A percentile compares a stretch with the other conserved stretches of the same genome.
Evolutionary conservation across 2,797 vertebrate genomes (phyloP).

Genomic region (Sphaeramia orbicularis): DNA sequence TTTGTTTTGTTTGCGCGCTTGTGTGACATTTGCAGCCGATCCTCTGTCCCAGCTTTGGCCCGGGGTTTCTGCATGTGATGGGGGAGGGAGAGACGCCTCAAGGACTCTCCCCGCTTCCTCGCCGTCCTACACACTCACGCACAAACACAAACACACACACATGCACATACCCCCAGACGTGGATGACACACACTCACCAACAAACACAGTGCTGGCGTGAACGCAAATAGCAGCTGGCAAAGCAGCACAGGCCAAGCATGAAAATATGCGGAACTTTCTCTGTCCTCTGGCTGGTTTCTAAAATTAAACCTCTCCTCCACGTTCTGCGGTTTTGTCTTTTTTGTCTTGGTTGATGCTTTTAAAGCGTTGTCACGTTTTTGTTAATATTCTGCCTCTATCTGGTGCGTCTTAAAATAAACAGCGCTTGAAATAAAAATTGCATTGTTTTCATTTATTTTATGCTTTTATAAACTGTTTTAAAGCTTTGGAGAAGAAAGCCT

Average conservation of each 20-base stretch:
- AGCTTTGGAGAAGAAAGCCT: conserved; percentile 7
- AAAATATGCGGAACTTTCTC: conserved; percentile 76
- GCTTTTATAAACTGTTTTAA: too few relatives aligned
- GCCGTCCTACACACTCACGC: conserved; percentile 28
- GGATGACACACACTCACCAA: conserved; percentile 65
- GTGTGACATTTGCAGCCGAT: conserved; percentile 73
- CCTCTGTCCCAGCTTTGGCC: conserved; percentile 56
- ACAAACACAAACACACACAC: background rate
- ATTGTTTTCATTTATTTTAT: too few relatives aligned
- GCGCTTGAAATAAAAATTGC: too few relatives aligned
- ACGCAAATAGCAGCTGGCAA: conserved; percentile 74
- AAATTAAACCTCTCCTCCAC: conserved; percentile 63
- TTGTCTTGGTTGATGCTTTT: too few relatives aligned
- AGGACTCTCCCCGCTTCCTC: conserved; percentile 63
- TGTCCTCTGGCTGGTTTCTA: conserved; percentile 73
- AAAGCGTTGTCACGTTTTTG: too few relatives aligned
- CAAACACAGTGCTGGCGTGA: conserved; percentile 61
- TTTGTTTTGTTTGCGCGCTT: background rate
- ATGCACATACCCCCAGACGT: conserved; percentile 42
- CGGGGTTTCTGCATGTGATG: conserved; percentile 46
- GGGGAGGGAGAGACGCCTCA: conserved; percentile 67
- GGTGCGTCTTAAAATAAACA: too few relatives aligned
- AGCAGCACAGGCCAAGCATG: conserved; percentile 73
- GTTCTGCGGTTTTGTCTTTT: conserved; percentile 10
- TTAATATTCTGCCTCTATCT: too few relatives aligned